A percentile compares a stretch with the other conserved stretches of the same genome.
These are phyloP conservation scores for Crocuta crocuta DNA, from an alignment of 2,113 vertebrate genomes.

Conservation along the genomic window DNA sequence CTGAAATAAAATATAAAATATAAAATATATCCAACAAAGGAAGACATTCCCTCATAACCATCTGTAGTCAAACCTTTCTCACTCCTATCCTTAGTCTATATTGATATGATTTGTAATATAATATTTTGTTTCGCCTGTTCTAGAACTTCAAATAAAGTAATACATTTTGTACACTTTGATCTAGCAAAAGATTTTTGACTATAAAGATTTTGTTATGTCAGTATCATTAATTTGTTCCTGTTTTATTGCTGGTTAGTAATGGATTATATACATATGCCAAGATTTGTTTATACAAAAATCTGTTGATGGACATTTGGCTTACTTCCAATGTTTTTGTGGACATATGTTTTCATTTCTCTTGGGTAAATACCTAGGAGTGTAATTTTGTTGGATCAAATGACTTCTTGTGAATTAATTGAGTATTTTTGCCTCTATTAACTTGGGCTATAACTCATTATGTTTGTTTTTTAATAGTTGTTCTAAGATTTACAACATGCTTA, in stretches of 20 bases:
- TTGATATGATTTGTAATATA: background rate
- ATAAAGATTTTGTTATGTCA: background rate
- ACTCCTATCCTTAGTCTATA: background rate
- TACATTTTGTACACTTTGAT: background rate
- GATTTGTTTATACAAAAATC: constrained; percentile 46
- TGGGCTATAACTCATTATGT: background rate
- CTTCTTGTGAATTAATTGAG: background rate
- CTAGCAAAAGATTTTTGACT: background rate
- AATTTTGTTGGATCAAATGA: constrained; percentile 30
- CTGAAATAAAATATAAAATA: background rate
- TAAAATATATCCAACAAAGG: background rate
- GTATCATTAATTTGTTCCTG: background rate
- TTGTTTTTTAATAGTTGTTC: background rate
- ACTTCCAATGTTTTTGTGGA: background rate
- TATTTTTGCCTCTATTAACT: background rate
- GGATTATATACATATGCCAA: background rate
- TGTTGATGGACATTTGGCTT: constrained; percentile 19
- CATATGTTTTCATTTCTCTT: constrained; percentile 37
- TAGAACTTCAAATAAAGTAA: background rate
- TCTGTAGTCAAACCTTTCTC: background rate
- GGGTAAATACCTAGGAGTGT: background rate
- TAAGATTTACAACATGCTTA: background rate
- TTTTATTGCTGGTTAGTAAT: background rate
- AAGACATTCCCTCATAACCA: background rate
- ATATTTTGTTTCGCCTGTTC: background rate